phyloP scores from a whole-genome alignment of 1,140 invertebrate species.

The Drosophila seguyi region DNA sequence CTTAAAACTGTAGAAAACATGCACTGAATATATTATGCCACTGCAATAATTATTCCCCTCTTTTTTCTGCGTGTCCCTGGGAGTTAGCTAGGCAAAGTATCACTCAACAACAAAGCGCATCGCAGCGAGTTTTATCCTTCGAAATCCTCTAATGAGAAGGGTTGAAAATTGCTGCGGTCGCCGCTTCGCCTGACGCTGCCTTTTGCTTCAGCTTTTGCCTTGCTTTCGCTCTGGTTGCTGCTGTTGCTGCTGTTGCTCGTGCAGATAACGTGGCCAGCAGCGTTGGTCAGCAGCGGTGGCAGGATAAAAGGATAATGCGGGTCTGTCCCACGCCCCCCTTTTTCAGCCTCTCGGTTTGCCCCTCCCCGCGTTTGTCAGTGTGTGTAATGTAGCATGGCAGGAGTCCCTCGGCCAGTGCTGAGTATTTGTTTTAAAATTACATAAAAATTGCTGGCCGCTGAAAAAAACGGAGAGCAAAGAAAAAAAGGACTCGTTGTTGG shows the following conservation, averaged over 20 bases:
- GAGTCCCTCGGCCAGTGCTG: slow-evolving; percentile 25
- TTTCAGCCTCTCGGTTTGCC: not conserved
- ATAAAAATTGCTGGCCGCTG: slow-evolving; percentile 69
- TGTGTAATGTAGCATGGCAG: slow-evolving; percentile 69
- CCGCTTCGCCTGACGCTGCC: slow-evolving; percentile 50
- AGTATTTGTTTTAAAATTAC: slow-evolving; percentile 80
- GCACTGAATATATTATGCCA: not conserved
- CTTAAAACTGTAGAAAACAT: not conserved
- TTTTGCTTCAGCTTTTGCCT: slow-evolving; percentile 27
- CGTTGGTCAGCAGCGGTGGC: slow-evolving; percentile 70
- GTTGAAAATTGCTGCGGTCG: slow-evolving; percentile 80
- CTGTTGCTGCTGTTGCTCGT: slow-evolving; percentile 31
- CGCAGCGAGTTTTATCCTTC: slow-evolving; percentile 78
- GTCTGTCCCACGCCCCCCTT: slow-evolving; percentile 31
- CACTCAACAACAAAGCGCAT: slow-evolving; percentile 74
- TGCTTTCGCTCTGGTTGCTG: slow-evolving; percentile 32
- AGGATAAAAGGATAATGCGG: slow-evolving; percentile 82
- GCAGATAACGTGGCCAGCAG: slow-evolving; percentile 73
- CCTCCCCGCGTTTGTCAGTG: slow-evolving; percentile 1
- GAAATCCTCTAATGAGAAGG: slow-evolving; percentile 85
- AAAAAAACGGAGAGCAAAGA: slow-evolving; percentile 41
- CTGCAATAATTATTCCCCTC: not conserved
- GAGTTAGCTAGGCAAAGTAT: slow-evolving; percentile 62
- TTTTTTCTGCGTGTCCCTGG: not conserved
- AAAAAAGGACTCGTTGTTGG: slow-evolving; percentile 48